phyloP scores from a whole-genome alignment of 1,140 invertebrate genomes.

The Apis florea region DNA sequence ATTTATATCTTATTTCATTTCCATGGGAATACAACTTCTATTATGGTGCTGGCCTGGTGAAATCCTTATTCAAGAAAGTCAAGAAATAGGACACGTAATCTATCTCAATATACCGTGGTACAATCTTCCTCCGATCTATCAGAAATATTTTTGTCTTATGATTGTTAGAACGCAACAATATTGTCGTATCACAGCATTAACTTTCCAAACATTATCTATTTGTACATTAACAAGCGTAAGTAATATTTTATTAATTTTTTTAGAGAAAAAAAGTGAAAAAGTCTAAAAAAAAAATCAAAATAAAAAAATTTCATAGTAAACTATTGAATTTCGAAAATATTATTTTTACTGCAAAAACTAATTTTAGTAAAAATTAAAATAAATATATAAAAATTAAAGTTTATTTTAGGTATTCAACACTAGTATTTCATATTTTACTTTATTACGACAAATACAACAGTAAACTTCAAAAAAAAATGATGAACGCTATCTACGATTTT shows the following conservation, averaged over 20 bases:
- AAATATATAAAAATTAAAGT: not conserved
- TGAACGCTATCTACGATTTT: slow-evolving; percentile 1
- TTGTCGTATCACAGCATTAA: slow-evolving; percentile 42
- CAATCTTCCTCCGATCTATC: slow-evolving; percentile 22
- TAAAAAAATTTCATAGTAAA: too few relatives aligned
- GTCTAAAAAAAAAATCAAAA: not conserved
- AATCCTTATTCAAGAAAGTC: slow-evolving; percentile 52
- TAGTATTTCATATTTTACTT: slow-evolving; percentile 48
- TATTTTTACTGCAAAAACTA: not conserved
- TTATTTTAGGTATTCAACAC: slow-evolving; percentile 51
- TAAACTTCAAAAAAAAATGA: not conserved
- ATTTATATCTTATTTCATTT: slow-evolving; percentile 45
- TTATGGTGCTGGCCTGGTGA: slow-evolving; percentile 54
- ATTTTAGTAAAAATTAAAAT: not conserved
- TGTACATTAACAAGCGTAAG: slow-evolving; percentile 50
- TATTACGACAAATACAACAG: slow-evolving; percentile 31
- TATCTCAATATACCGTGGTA: slow-evolving; percentile 55
- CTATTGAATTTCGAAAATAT: not conserved
- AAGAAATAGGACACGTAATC: slow-evolving; percentile 26
- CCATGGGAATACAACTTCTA: slow-evolving; percentile 48
- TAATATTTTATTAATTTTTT: not conserved
- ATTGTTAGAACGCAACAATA: slow-evolving; percentile 41
- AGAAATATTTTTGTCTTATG: slow-evolving; percentile 41
- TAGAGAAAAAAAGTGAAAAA: too few relatives aligned
- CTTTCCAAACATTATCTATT: slow-evolving; percentile 46